Conservation (phyloP, 1,140 invertebrate genomes). For the Aphidius gifuensis region DNA sequence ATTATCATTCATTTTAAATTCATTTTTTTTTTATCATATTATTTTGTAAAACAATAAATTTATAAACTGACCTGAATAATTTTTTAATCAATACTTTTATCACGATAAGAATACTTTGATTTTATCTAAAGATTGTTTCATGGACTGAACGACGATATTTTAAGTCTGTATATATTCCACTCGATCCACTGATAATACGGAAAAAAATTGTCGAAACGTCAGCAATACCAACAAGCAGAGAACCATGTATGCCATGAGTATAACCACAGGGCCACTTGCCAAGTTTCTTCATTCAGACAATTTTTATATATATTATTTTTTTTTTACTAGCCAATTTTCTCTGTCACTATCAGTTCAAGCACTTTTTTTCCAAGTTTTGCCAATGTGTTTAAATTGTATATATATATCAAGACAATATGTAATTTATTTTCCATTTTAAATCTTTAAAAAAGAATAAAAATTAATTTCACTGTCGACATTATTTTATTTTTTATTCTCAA, state of each 20-base stretch:
- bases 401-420: too few species aligned
- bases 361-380: too few species aligned
- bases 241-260: conserved; percentile 33
- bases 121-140: background rate
- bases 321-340: too few species aligned
- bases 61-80: background rate
- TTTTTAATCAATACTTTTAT: too few species aligned
- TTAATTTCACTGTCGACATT: too few species aligned
- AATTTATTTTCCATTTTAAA: too few species aligned
- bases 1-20: background rate
- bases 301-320: conserved; percentile 17
- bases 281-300: conserved; percentile 38
- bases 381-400: too few species aligned
- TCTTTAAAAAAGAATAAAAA: too few species aligned
- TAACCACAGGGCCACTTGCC: conserved; percentile 41
- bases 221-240: conserved; percentile 20
- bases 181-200: conserved; percentile 32
- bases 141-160: background rate
- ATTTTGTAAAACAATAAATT: background rate
- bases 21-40: too few species aligned
- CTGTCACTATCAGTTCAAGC: too few species aligned
- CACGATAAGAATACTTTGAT: too few species aligned
- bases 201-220: conserved; percentile 31
- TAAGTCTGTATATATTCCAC: conserved; percentile 5
- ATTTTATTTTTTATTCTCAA: too few species aligned